Conservation (phyloP, 2,888 invertebrate species). For the Rhaphigaster nebulosa region DNA sequence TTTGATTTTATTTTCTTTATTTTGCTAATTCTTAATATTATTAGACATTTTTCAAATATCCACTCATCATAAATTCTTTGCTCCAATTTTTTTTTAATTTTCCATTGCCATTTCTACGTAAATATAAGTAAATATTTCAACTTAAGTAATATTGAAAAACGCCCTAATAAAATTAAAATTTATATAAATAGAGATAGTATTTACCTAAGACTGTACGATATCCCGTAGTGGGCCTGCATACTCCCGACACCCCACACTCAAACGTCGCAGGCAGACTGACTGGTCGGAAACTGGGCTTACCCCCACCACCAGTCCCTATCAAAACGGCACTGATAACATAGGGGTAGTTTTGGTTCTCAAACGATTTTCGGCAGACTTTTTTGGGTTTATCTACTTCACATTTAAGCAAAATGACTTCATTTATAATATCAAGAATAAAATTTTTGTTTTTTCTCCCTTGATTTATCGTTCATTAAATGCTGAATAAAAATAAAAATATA, state of each 20-base stretch:
- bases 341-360: neutral
- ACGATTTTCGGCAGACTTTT: neutral
- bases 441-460: neutral
- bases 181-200: neutral
- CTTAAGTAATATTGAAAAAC: no score
- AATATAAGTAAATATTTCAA: no score
- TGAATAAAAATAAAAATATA: no score
- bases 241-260: conserved; percentile 19
- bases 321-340: conserved; percentile 5
- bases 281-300: neutral
- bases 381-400: neutral
- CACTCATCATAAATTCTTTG: no score
- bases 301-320: conserved; percentile 37
- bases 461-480: no score
- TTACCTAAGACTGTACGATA: conserved; percentile 41
- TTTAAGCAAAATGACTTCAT: neutral
- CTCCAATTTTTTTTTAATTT: no score
- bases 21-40: no score
- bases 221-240: neutral
- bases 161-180: no score
- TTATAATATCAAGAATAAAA: neutral
- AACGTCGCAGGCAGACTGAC: conserved; percentile 29
- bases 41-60: no score
- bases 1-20: no score
- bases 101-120: no score